Percentiles rank a stretch among this genome's conserved stretches.
Conservation (phyloP, 2,888 invertebrate genomes). For the Neuroscelio doddi region DNA sequence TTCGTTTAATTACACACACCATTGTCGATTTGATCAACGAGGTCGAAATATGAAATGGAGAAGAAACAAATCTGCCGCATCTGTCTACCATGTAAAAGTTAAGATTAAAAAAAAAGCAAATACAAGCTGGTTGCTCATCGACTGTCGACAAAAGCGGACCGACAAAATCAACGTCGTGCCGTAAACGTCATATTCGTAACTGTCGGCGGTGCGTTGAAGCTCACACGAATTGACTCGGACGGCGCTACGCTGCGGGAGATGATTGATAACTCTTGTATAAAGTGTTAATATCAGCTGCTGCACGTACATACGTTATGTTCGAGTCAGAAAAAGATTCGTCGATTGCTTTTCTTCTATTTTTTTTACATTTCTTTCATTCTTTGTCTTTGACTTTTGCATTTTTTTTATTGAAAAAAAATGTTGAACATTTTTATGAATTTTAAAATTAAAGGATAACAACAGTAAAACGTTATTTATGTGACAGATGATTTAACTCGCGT, state of each 20-base stretch:
- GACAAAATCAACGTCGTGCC: conserved; percentile 16
- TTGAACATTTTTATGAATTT: no score
- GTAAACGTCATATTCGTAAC: conserved; percentile 29
- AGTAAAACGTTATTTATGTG: no score
- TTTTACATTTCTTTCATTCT: no score
- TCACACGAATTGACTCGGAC: conserved; percentile 31
- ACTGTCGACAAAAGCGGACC: conserved; percentile 13
- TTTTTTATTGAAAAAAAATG: no score
- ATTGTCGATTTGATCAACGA: conserved; percentile 19
- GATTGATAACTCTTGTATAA: conserved; percentile 39
- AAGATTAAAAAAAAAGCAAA: no score
- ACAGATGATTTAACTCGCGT: no score
- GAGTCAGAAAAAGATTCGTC: conserved; percentile 26
- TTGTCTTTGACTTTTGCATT: no score
- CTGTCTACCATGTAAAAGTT: not conserved
- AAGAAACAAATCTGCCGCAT: not conserved
- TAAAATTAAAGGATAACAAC: no score
- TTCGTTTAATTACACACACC: conserved; percentile 32
- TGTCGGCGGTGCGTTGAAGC: conserved; percentile 25
- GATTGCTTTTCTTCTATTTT: no score
- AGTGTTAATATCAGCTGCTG: conserved; percentile 41
- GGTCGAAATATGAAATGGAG: not conserved
- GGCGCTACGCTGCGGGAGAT: conserved; percentile 37
- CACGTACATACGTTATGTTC: conserved; percentile 22
- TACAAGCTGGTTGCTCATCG: conserved; percentile 13